Evolutionary conservation across 1,140 invertebrate genomes (phyloP), one percentile per base, ranked within the genome.

Genomic region (Caerostris extrusa): DNA sequence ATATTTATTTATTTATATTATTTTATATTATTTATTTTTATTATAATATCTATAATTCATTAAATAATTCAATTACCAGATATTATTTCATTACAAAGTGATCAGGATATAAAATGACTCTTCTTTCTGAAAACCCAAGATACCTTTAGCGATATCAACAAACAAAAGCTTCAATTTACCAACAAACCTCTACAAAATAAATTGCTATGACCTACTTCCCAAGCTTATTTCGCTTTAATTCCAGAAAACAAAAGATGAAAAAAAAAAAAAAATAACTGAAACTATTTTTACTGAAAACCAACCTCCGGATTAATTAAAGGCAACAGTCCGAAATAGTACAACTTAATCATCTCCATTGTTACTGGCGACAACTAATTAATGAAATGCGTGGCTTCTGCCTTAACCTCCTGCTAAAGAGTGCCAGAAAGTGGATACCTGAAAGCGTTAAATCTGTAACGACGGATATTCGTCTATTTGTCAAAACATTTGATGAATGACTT

Each of bases 381-480:
- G 56, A 14, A 53, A 34, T 7, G 3, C 17, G 55, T n/a, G 55
- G 57, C 19, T 19, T 87, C 19, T 61, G 34, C 55, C 34, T 89
- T 60, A 10, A 34, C 6, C 17, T 77, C 8, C 61, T 69, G 88
- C 12, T 2, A 82, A 19, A 83, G 85, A 60, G 91, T 64, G 61
- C 10, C 60, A 64, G 92, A 93, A 88, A 89, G 55, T 34, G 64
- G 82, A 91, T 91, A 82, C n/a, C 55, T 12, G 7, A 69, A 14
- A 34, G 91, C 69, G 86, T 55, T n/a, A 88, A 89, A 93, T 60
- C 53, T 82, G 64, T 89, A 55, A 67, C 85, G n/a, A 61, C 92
- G 92, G 92, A 93, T 93, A 89, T 88, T 56, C 56, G 55, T 88
- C 92, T 81, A 93, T 93, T 93, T 93, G 92, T 89, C 92, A 81